A percentile compares a stretch with the other conserved stretches of the same genome.
These are phyloP conservation scores for Sipunculus nudus DNA, from an alignment of 2,888 invertebrate species.

Conservation along the genomic window DNA sequence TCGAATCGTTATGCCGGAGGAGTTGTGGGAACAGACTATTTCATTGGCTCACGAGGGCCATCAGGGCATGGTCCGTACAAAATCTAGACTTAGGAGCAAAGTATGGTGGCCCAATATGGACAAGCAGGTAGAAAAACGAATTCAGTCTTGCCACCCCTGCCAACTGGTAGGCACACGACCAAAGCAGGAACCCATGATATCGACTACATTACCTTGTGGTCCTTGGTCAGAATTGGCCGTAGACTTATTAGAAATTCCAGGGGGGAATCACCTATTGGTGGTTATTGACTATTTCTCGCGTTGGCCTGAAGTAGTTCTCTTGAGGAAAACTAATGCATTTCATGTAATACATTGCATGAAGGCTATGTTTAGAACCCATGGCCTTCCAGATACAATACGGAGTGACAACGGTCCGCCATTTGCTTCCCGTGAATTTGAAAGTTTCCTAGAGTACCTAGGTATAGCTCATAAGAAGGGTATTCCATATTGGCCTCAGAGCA, in stretches of 20 bases:
- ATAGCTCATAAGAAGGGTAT: not conserved
- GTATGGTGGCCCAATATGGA: constrained; percentile 22
- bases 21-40: not conserved
- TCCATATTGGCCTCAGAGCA: constrained; percentile 11
- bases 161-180: not conserved
- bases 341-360: constrained; percentile 3
- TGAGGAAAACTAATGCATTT: not conserved
- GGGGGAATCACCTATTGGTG: constrained; percentile 7
- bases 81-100: constrained; percentile 10
- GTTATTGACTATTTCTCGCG: constrained; percentile 13
- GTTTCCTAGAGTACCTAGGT: not conserved
- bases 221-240: constrained; percentile 16
- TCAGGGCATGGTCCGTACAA: constrained; percentile 15
- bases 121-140: constrained; percentile 7
- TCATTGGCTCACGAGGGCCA: constrained; percentile 18
- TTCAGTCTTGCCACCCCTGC: constrained; percentile 3
- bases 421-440: not conserved
- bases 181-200: constrained; percentile 9
- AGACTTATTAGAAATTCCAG: constrained; percentile 6
- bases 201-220: not conserved
- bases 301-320: constrained; percentile 9
- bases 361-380: constrained; percentile 2
- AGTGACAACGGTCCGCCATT: constrained; percentile 20
- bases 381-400: constrained; percentile 2
- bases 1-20: constrained; percentile 6